Evolutionary conservation across 2,888 invertebrate species (phyloP).

Genomic region (Pedicia rivosa): DNA sequence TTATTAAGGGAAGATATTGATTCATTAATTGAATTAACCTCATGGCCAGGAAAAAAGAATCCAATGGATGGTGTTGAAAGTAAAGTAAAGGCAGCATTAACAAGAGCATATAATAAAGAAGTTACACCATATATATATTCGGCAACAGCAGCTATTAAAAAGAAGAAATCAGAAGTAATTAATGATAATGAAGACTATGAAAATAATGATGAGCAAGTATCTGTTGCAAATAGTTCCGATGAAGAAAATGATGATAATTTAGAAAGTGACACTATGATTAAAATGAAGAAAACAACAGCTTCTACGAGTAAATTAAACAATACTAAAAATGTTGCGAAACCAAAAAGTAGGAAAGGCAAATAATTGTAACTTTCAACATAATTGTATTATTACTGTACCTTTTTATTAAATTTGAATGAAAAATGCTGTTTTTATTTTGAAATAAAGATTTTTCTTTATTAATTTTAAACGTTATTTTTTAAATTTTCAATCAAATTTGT

Average conservation of each 20-base stretch:
- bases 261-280: slow-evolving; percentile 61
- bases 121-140: slow-evolving; percentile 65
- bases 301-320: too few species aligned
- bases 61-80: slow-evolving; percentile 59
- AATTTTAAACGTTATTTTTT: too few species aligned
- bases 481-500: too few species aligned
- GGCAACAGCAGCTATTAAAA: slow-evolving; percentile 39
- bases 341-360: too few species aligned
- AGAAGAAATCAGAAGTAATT: slow-evolving; percentile 35
- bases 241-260: slow-evolving; percentile 40
- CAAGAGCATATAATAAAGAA: slow-evolving; percentile 81
- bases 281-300: slow-evolving; percentile 20
- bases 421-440: too few species aligned
- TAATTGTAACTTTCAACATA: too few species aligned
- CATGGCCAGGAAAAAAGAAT: slow-evolving; percentile 69
- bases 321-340: too few species aligned
- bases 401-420: too few species aligned
- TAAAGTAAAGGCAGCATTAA: slow-evolving; percentile 86
- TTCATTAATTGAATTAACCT: slow-evolving; percentile 65
- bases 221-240: slow-evolving; percentile 24
- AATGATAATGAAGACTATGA: slow-evolving; percentile 29
- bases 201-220: slow-evolving; percentile 29
- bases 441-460: too few species aligned
- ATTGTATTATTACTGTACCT: too few species aligned
- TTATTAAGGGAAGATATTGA: slow-evolving; percentile 85